These are phyloP conservation scores for Archaeoteleia sp. DNA, from an alignment of 2,888 invertebrate genomes.

Conservation along the genomic window DNA sequence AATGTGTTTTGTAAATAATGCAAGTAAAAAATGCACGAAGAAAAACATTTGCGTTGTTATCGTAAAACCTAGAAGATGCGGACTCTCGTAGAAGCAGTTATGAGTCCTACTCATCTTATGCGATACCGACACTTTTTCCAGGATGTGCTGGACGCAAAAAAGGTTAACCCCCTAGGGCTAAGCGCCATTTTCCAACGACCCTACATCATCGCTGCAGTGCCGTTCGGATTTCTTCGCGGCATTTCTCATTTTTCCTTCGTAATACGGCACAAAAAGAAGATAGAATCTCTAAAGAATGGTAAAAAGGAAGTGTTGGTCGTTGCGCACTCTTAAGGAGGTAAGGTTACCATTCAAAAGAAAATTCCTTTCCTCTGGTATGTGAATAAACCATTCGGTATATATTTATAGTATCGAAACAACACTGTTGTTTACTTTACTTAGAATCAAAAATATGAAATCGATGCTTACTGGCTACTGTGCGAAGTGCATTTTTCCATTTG, in stretches of 20 bases:
- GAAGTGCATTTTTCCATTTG: no score
- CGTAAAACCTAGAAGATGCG: not conserved
- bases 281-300: not conserved
- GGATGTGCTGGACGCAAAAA: constrained; percentile 3
- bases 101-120: not conserved
- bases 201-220: not conserved
- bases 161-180: not conserved
- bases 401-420: no score
- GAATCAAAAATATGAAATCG: no score
- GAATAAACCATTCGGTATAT: no score
- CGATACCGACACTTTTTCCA: not conserved
- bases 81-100: not conserved
- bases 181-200: constrained; percentile 1
- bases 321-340: not conserved
- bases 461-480: no score
- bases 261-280: constrained; percentile 4
- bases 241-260: constrained; percentile 2
- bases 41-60: not conserved
- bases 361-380: no score
- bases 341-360: no score
- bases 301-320: constrained; percentile 5
- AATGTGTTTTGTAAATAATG: not conserved
- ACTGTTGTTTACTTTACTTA: no score
- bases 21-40: no score
- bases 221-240: not conserved